Conservation (phyloP, 2,113 vertebrate genomes). For the Brachypteracias leptosomus region DNA sequence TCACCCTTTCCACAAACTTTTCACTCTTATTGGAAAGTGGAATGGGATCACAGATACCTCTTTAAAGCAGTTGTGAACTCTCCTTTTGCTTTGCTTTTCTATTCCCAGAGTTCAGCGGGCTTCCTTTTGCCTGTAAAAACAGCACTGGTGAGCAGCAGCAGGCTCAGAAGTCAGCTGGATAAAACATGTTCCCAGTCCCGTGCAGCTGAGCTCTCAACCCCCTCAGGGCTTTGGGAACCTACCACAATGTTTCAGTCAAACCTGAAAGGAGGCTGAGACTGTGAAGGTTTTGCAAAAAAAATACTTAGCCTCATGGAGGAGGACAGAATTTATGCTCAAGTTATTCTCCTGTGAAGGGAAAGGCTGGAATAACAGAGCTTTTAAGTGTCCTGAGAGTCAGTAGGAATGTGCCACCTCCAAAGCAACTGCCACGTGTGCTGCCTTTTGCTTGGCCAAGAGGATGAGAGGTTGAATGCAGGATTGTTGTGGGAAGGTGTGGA, state of each 20-base stretch:
- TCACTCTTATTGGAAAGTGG: background rate
- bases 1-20: background rate
- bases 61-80: background rate
- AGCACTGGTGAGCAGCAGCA: background rate
- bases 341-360: background rate
- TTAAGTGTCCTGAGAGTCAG: background rate
- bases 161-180: background rate
- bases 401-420: fast-evolving
- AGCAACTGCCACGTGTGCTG: fast-evolving
- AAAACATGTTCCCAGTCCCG: background rate
- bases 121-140: background rate
- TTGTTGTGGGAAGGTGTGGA: background rate
- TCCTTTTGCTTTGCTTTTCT: fast-evolving
- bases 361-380: background rate
- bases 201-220: background rate
- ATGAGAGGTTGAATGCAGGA: background rate
- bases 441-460: background rate
- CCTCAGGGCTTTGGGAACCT: background rate
- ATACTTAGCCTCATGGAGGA: background rate
- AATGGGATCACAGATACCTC: background rate
- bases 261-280: background rate
- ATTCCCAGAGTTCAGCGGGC: background rate
- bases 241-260: background rate
- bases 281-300: background rate
- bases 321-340: background rate